Evolutionary conservation across 2,113 vertebrate genomes (phyloP).

Genomic region (Steatornis caripensis): DNA sequence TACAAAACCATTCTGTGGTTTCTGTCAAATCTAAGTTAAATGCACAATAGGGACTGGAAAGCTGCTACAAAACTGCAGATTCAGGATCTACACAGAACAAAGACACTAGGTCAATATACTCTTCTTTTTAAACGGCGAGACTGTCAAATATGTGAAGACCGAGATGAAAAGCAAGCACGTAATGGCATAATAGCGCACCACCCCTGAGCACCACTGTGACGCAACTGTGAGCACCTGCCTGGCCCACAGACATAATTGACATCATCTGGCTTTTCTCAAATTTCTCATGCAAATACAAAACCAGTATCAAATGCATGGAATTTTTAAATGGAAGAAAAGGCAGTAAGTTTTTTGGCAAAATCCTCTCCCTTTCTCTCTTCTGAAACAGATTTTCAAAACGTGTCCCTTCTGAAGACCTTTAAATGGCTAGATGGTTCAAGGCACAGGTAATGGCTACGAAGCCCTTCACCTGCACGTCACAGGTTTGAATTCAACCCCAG

Average conservation of each 20-base stretch:
- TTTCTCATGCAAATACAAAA: not conserved
- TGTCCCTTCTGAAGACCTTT: not conserved
- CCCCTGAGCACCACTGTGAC: not conserved
- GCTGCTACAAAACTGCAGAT: constrained; percentile 63
- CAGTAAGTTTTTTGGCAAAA: not conserved
- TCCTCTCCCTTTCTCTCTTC: not conserved
- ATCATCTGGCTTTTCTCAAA: not conserved
- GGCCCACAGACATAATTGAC: not conserved
- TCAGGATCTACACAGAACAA: constrained; percentile 58
- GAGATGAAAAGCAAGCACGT: not conserved
- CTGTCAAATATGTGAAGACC: not conserved
- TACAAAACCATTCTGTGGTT: constrained; percentile 60
- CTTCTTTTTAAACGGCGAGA: not conserved
- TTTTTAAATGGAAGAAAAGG: not conserved
- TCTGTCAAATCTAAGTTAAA: constrained; percentile 70
- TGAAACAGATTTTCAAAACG: not conserved
- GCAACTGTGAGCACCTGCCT: not conserved
- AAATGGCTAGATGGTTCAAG: not conserved
- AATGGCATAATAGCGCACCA: not conserved
- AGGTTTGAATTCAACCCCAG: not conserved
- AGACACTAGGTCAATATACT: not conserved
- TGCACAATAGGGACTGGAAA: constrained; percentile 51
- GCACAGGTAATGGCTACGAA: not conserved
- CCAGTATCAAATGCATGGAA: not conserved
- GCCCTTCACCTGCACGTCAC: not conserved